phyloP scores from a whole-genome alignment of 2,888 invertebrate species.

The Calliopum simillimum region DNA sequence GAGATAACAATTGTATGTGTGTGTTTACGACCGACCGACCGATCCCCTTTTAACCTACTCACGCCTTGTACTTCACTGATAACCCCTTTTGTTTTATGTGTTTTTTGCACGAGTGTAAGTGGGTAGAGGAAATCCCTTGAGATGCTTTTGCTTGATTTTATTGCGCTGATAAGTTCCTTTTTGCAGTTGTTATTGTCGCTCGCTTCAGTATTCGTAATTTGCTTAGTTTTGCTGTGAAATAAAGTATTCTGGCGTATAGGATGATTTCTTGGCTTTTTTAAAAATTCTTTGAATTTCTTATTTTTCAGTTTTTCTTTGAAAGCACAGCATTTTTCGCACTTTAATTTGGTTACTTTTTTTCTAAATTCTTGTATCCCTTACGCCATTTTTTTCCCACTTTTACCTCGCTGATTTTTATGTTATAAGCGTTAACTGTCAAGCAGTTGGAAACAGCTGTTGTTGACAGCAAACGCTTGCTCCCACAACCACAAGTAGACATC shows the following conservation, averaged over 20 bases:
- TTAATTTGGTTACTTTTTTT: too few species aligned
- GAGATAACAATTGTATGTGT: conserved; percentile 20
- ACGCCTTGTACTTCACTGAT: background rate
- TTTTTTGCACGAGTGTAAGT: background rate
- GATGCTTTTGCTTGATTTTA: conserved; percentile 58
- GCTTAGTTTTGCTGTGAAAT: too few species aligned
- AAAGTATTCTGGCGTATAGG: too few species aligned
- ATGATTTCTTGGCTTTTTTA: too few species aligned
- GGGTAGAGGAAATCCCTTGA: background rate
- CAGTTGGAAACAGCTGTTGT: conserved; percentile 21
- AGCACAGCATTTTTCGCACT: too few species aligned
- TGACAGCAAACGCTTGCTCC: conserved; percentile 19
- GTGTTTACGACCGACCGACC: background rate
- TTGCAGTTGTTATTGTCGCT: background rate
- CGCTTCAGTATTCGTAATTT: too few species aligned
- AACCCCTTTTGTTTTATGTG: background rate
- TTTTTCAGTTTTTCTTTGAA: too few species aligned
- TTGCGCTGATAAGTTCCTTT: conserved; percentile 56
- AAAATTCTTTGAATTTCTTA: too few species aligned
- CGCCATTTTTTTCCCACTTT: too few species aligned
- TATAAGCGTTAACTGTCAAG: too few species aligned
- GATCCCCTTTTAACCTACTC: conserved; percentile 31
- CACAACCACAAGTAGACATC: conserved; percentile 8
- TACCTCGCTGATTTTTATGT: too few species aligned
- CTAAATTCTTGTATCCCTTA: too few species aligned